phyloP scores from a whole-genome alignment of 35 echinoderm and acorn worm species.

The Ptychodera flava region DNA sequence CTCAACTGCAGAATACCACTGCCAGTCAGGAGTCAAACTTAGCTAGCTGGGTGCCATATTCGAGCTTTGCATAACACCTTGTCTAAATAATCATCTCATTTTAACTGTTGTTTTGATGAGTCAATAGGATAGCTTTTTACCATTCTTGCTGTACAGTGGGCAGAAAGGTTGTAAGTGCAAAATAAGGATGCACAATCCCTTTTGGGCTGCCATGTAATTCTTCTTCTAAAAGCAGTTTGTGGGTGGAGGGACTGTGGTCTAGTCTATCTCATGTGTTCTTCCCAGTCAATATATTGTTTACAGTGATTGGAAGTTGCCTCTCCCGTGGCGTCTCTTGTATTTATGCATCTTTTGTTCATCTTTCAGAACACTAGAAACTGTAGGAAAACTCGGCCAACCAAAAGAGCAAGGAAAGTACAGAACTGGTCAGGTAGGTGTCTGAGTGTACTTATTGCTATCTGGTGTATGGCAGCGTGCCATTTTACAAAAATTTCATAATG shows the following conservation, averaged over 20 bases:
- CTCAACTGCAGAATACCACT: too few species aligned
- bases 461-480: neutral
- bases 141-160: too few species aligned
- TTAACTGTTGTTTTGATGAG: too few species aligned
- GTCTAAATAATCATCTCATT: too few species aligned
- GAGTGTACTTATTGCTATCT: too few species aligned
- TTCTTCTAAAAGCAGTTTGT: neutral
- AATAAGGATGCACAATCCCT: too few species aligned
- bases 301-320: neutral
- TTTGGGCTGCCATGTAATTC: neutral
- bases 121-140: too few species aligned
- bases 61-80: too few species aligned
- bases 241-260: neutral
- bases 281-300: neutral
- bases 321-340: neutral
- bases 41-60: too few species aligned
- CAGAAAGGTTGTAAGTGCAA: too few species aligned
- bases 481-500: neutral
- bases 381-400: slow-evolving; percentile 79
- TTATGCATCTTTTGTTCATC: slow-evolving; percentile 4
- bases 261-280: neutral
- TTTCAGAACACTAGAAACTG: slow-evolving; percentile 79
- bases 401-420: slow-evolving; percentile 92
- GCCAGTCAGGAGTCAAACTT: too few species aligned
- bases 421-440: slow-evolving; percentile 82